Conservation (phyloP, 2,113 vertebrate species). For the Regulus satrapa region DNA sequence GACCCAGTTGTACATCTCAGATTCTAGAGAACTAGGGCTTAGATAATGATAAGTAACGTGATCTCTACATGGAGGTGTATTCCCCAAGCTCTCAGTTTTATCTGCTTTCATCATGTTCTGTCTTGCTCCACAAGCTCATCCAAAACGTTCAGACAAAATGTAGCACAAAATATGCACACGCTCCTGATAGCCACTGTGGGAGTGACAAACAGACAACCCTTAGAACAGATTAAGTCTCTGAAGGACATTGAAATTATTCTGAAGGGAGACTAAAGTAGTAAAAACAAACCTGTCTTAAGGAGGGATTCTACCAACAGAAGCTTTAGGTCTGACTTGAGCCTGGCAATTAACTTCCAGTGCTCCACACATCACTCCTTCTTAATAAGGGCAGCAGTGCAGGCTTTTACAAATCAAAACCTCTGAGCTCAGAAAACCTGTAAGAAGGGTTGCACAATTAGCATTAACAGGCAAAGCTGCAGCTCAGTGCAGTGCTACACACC, state of each 20-base stretch:
- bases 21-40: not conserved
- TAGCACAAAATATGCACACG: not conserved
- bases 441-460: not conserved
- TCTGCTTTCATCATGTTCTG: not conserved
- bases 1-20: not conserved
- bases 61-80: not conserved
- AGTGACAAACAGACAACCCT: not conserved
- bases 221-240: not conserved
- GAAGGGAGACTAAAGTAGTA: not conserved
- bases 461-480: not conserved
- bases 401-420: not conserved
- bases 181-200: not conserved
- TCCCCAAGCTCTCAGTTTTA: not conserved
- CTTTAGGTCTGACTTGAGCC: not conserved
- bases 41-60: not conserved
- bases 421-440: not conserved
- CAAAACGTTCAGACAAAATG: not conserved
- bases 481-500: not conserved
- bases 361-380: not conserved
- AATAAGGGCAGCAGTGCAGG: not conserved
- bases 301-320: not conserved
- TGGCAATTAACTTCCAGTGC: not conserved
- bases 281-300: not conserved
- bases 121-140: not conserved
- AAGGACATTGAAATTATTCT: not conserved